Base-by-base conservation (phyloP, 2,113 vertebrate species). In the Clarias gariepinus region DNA sequence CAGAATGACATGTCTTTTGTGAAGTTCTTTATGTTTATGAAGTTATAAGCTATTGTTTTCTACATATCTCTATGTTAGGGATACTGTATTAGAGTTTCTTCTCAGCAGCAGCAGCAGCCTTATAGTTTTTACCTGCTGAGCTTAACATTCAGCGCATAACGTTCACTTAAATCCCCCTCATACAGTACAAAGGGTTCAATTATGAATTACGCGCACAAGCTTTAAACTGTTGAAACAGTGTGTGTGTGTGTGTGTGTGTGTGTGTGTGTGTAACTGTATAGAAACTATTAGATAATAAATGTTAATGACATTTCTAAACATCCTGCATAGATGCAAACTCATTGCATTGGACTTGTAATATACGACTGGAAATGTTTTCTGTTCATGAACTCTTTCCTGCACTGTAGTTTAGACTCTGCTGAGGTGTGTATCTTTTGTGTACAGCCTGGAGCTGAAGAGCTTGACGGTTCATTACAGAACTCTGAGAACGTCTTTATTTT, bases 381-480 rank as follows among this genome's bases (percentile, higher is more conserved):
- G 68, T 82, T 66, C 61, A 60, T 41, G 82, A 85, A 83, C 69
- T 89, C 71, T 89, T 86, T 87, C 66, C 91, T 85, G 19, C 77
- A 90, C 87, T 89, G 84, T 87, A 89, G 86, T 89, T 89, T 85
- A 60, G 76, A 81, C 73, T 89, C 33, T 82, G 88, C 83, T 82
- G 82, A 86, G 86, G 88, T 84, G 85, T 86, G 81, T 87, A 85
- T 89, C 91, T 89, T 87, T 87, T 92, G 89, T 88, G 89, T 88
- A 87, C 87, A 89, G 83, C 91, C 88, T 58, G 81, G 79, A 89
- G 90, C 89, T 84, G 88, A 87, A 84, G 76, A 81, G 73, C 87
- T 90, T 87, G 90, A 87, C 86, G 85, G 81, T 91, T 91, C 89
- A 90, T 90, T 90, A 90, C 89, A 91, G 86, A 88, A 89, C 71